phyloP scores from a whole-genome alignment of 2,113 vertebrate genomes.

The Zonotrichia leucophrys region DNA sequence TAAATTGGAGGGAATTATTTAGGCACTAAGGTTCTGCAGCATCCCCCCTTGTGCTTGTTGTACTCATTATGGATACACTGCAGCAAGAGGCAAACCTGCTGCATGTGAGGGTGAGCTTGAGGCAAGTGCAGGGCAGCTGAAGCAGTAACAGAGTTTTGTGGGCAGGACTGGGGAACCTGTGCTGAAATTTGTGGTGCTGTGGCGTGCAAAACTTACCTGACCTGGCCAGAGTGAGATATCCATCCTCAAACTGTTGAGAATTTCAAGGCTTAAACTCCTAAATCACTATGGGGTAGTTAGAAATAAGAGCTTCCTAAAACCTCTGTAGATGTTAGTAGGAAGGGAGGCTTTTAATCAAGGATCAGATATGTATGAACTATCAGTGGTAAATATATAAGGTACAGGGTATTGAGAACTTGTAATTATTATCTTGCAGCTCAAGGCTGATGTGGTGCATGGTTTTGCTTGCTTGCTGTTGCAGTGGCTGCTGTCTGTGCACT shows the following conservation, averaged over 20 bases:
- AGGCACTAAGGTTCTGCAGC: not conserved
- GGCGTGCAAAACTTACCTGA: not conserved
- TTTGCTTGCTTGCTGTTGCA: not conserved
- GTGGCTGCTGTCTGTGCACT: not conserved
- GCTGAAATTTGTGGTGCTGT: accelerated
- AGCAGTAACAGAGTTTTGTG: not conserved
- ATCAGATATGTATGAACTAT: not conserved
- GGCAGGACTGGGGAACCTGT: not conserved
- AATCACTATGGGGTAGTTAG: not conserved
- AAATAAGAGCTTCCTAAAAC: not conserved
- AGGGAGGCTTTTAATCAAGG: not conserved
- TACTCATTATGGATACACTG: not conserved
- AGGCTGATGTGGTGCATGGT: not conserved
- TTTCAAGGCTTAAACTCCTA: not conserved
- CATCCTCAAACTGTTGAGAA: not conserved
- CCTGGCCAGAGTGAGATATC: not conserved
- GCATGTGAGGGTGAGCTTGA: not conserved
- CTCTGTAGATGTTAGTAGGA: not conserved
- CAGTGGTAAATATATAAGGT: not conserved
- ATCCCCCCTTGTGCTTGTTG: not conserved
- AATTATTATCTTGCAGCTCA: not conserved
- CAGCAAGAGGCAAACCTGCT: not conserved
- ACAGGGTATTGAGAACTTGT: not conserved
- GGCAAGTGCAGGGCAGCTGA: not conserved
- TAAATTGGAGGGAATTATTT: not conserved